Conservation (phyloP, 2,888 invertebrate species). For the Harpalus rufipes region DNA sequence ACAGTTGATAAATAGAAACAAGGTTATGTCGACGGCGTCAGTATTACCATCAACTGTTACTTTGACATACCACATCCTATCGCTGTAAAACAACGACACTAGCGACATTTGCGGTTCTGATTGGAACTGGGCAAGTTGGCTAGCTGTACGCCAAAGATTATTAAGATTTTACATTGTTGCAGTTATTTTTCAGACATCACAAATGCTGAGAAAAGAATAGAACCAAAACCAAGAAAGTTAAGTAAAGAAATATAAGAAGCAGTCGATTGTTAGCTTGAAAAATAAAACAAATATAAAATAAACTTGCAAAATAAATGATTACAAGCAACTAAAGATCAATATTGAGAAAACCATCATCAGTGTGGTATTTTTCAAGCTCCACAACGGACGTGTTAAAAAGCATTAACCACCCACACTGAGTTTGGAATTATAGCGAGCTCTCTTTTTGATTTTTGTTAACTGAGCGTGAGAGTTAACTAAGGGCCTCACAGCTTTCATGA, state of each 20-base stretch:
- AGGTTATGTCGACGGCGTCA: too few species aligned
- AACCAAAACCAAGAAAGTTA: conserved; percentile 60
- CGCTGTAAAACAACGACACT: too few species aligned
- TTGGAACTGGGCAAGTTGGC: too few species aligned
- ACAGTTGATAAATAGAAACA: too few species aligned
- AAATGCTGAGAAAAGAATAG: conserved; percentile 30
- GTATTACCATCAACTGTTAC: too few species aligned
- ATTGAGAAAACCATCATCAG: conserved; percentile 44
- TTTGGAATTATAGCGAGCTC: conserved; percentile 78
- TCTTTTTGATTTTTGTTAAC: conserved; percentile 74
- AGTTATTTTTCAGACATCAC: background rate
- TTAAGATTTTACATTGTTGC: background rate
- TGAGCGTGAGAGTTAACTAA: conserved; percentile 70
- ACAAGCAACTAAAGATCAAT: conserved; percentile 14
- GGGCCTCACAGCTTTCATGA: conserved; percentile 98
- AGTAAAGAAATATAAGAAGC: conserved; percentile 62
- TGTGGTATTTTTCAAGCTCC: conserved; percentile 63
- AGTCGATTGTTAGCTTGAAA: conserved; percentile 64
- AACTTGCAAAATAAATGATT: conserved; percentile 35
- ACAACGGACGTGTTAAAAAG: conserved; percentile 71
- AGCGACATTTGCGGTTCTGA: too few species aligned
- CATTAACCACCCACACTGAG: conserved; percentile 77
- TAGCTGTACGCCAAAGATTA: background rate
- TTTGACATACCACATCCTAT: too few species aligned
- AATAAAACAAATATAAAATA: conserved; percentile 40